phyloP scores from a whole-genome alignment of 2,888 invertebrate species.

The Aphelenchoides bicaudatus region DNA sequence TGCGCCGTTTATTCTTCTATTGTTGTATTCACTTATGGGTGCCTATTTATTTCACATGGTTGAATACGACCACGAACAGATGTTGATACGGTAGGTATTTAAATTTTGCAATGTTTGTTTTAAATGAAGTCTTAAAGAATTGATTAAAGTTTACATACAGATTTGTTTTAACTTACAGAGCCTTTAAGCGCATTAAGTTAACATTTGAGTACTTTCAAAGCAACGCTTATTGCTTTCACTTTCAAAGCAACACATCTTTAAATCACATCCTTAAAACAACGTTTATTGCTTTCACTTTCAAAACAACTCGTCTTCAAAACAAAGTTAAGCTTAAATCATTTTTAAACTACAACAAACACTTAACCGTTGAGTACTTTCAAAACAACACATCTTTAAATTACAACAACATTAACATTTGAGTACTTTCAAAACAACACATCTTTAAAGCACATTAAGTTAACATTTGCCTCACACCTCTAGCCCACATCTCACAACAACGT shows the following conservation, averaged over 20 bases:
- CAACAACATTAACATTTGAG: too few species aligned
- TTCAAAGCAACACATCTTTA: not conserved
- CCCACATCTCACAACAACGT: too few species aligned
- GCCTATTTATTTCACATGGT: slow-evolving; percentile 54
- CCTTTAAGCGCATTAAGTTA: not conserved
- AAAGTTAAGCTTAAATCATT: too few species aligned
- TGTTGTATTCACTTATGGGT: slow-evolving; percentile 55
- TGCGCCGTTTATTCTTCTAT: slow-evolving; percentile 50
- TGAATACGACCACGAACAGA: slow-evolving; percentile 54
- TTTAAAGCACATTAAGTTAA: too few species aligned
- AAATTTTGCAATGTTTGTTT: not conserved
- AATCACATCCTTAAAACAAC: too few species aligned
- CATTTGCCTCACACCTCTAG: too few species aligned
- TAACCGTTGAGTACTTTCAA: too few species aligned
- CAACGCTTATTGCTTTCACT: not conserved
- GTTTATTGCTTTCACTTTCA: not conserved
- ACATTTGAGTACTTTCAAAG: not conserved
- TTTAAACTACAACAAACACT: too few species aligned
- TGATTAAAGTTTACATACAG: not conserved
- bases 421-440: too few species aligned
- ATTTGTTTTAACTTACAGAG: not conserved
- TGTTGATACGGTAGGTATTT: slow-evolving; percentile 39
- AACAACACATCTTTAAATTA: too few species aligned
- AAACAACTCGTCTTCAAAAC: not conserved
- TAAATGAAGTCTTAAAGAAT: too few species aligned